phyloP scores from a whole-genome alignment of 2,888 invertebrate species.

The Chrysolina americana region DNA sequence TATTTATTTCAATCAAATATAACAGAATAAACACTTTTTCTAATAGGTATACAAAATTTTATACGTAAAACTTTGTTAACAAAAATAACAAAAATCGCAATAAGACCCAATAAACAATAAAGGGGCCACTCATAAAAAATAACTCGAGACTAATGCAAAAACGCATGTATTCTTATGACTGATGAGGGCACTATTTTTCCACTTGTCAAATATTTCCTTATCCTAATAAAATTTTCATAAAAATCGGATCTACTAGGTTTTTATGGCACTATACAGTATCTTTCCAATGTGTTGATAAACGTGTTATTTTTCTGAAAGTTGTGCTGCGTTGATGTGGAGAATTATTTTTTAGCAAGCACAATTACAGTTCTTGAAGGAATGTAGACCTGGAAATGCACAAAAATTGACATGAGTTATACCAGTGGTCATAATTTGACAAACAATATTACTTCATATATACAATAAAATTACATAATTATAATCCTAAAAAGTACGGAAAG shows the following conservation, averaged over 20 bases:
- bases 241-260: neutral
- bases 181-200: no score
- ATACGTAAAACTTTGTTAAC: slow-evolving; percentile 1
- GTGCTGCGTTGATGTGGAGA: neutral
- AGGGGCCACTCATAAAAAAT: neutral
- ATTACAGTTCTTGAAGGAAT: slow-evolving; percentile 82
- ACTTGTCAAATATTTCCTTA: no score
- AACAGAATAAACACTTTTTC: neutral
- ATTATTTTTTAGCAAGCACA: slow-evolving; percentile 65
- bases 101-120: neutral
- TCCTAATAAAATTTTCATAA: neutral
- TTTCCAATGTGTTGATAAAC: neutral
- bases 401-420: neutral
- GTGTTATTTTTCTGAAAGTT: neutral
- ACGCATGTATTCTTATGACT: no score
- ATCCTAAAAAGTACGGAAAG: no score
- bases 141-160: neutral
- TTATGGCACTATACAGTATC: neutral
- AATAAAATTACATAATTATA: no score
- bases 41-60: neutral
- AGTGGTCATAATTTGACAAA: no score
- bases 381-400: slow-evolving; percentile 75
- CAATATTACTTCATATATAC: no score
- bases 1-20: neutral
- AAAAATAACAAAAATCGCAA: neutral